Evolutionary conservation across 2,113 vertebrate species (phyloP), one percentile per base, ranked within the genome.

Genomic region (Salminus brasiliensis): DNA sequence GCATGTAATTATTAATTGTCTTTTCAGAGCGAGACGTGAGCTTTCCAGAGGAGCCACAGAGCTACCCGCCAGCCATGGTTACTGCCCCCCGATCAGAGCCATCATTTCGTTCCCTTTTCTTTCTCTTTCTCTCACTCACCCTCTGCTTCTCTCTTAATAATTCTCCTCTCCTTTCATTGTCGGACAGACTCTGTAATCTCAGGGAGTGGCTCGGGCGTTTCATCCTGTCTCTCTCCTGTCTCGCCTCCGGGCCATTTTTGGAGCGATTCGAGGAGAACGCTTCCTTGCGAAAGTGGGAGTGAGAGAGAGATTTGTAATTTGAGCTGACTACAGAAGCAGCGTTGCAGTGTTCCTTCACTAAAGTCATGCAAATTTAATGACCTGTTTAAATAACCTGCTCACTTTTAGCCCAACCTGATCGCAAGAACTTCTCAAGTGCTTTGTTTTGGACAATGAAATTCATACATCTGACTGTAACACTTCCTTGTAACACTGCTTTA

Each of bases 1-100:
- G 39, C 73, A 71, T 71, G 60, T 72, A 71, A 80, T 84, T 79
- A 77, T 72, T 72, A 77, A 73, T 83, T 83, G 76, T 69, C 71
- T 74, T 83, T 79, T 83, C 76, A 18, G 70, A 67, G 45, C 74
- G 57, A 68, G 41, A 60, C 47, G 39, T 68, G 80, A 59, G 62
- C 34, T 59, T 80, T 80, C 53, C 67, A 68, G 76, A 78, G 27
- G 39, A 67, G 66, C 16, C 66, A 57, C 29, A 43, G 30, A 45
- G 69, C 13, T 68, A 74, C 78, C 78, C 16, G 32, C 7, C 52
- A 76, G 76, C 52, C 72, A 79, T 65, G 57, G 27, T 79, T 75
- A 75, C 39, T 70, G 59, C 67, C 47, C 32, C 78, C 68, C 63
- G 12, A 25, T 57, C 15, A 11, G 21, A 45, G 43, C 13, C 43